Evolutionary conservation across 2,888 invertebrate genomes (phyloP), one percentile per base, ranked within the genome.

Genomic region (Hemithea aestivaria): DNA sequence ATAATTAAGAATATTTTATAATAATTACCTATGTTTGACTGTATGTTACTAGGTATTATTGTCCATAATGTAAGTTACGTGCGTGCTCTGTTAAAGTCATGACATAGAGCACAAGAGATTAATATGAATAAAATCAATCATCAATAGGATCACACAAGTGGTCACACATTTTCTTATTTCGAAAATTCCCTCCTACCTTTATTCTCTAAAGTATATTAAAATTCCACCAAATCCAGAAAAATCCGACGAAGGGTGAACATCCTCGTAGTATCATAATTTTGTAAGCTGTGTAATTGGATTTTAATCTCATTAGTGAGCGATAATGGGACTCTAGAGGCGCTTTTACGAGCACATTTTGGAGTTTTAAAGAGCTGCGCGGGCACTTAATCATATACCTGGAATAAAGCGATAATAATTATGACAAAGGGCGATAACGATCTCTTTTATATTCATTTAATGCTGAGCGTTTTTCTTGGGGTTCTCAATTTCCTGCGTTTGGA

Each of bases 231-330:
- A 16, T 16, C 16, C 16, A 16, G 16, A 16, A 4, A 4, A 4
- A 4, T 16, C 5, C 5, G 30, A 45, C 36, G 35, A 45, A 42
- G 48, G 51, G 42, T 44, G 53, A 57, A 57, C 46, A 55, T 50
- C 56, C 53, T 56, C 39, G 40, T 39, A 41, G 49, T 57, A 33
- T 27, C 54, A 59, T 58, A 63, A 63, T 65, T 66, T 58, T 46
- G 52, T 62, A 59, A 62, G 56, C 57, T 49, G 45, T 56, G 47
- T 64, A 69, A 73, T 69, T 57, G 62, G 66, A 66, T 66, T 70
- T 66, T 63, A 69, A 71, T 67, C 62, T 66, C 62, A 69, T 73
- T 69, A 67, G 49, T 43, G 35, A 39, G 52, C 46, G 57, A 65
- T 70, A 70, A 70, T 65, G 57, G 62, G 50, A 60, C 58, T 56